Base-by-base conservation (phyloP, 2,888 invertebrate genomes). In the Hartigia nigra region DNA sequence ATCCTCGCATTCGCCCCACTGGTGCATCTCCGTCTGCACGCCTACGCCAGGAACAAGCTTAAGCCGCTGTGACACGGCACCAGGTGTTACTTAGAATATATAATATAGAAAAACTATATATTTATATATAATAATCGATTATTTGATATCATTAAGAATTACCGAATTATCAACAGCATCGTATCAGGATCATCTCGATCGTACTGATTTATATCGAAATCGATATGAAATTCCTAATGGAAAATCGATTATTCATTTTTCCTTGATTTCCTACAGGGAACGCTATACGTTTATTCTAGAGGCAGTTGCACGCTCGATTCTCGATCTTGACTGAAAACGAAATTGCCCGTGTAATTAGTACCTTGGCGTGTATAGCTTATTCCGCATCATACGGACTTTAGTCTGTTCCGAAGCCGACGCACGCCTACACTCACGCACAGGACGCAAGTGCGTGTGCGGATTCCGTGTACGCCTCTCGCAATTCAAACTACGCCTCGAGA, bases 21-120 rank as follows among this genome's bases (percentile, higher is more conserved):
- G 83, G 82, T 82, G 82, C 84, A 84, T 85, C 86, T 82, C 83
- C 83, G 87, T 87, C 87, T 87, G 85, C 82, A 85, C 87, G 84
- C 87, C 84, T 85, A 86, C 88, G 86, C 84, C 76, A 79, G 81
- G 70, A 75, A 70, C 34, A 72, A 77, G 79, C 79, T 79, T 80
- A 80, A 81, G 80, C 70, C 78, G 69, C 75, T 79, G 70, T 37
- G 77, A 76, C 75, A 37, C 70, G 55, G 76, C 74, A 31, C 70
- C 55, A 55, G 55, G 55, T 55, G 55, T 9, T 9, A 55, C 9
- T 1, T 1, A 23, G 23, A 55, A 55, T 1, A 5, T 9, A 55
- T 55, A 23, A 9, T 0, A 55, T 9, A 3, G 9, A 23, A 55
- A 23, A 55, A 9, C 23, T 23, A 55, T 14, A 9, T 55, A 34